These are phyloP conservation scores for Gymnothorax javanicus DNA, from an alignment of 2,797 vertebrate genomes.

Conservation along the genomic window DNA sequence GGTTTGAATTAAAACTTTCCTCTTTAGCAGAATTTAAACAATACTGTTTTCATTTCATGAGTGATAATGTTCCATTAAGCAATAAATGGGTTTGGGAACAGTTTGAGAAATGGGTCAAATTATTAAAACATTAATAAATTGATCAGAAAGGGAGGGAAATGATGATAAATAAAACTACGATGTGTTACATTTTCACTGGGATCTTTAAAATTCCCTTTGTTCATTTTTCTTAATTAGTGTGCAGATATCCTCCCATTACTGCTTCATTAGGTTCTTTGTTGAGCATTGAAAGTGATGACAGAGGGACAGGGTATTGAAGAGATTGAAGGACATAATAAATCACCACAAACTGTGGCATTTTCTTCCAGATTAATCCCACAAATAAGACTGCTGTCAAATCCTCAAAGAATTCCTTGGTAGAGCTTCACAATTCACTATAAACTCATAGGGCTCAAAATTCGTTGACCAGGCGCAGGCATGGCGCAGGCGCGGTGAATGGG, in stretches of 20 bases:
- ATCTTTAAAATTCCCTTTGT: slow-evolving; percentile 69
- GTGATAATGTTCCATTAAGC: slow-evolving; percentile 19
- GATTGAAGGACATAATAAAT: slow-evolving; percentile 55
- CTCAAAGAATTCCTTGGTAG: slow-evolving; percentile 44
- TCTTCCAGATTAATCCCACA: slow-evolving; percentile 41
- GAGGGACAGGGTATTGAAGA: slow-evolving; percentile 65
- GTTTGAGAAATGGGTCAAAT: slow-evolving; percentile 22
- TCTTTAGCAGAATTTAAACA: neutral
- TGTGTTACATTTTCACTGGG: slow-evolving; percentile 67
- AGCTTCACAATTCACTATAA: slow-evolving; percentile 53
- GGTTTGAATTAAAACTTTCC: neutral
- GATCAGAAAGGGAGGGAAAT: neutral
- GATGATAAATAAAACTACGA: slow-evolving; percentile 15
- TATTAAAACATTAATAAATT: neutral
- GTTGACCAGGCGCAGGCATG: too few species aligned
- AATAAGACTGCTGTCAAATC: slow-evolving; percentile 56
- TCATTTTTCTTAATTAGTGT: slow-evolving; percentile 79
- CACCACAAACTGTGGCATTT: slow-evolving; percentile 56
- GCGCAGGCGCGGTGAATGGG: too few species aligned
- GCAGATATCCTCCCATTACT: slow-evolving; percentile 69
- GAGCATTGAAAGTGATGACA: slow-evolving; percentile 72
- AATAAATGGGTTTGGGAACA: slow-evolving; percentile 32
- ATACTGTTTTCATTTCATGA: neutral
- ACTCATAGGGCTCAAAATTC: too few species aligned
- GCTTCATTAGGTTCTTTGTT: slow-evolving; percentile 79